Percentiles rank a stretch among this genome's conserved stretches.
These are phyloP conservation scores for Dolichotis patagonum DNA, from an alignment of 2,113 vertebrate species.

Conservation along the genomic window DNA sequence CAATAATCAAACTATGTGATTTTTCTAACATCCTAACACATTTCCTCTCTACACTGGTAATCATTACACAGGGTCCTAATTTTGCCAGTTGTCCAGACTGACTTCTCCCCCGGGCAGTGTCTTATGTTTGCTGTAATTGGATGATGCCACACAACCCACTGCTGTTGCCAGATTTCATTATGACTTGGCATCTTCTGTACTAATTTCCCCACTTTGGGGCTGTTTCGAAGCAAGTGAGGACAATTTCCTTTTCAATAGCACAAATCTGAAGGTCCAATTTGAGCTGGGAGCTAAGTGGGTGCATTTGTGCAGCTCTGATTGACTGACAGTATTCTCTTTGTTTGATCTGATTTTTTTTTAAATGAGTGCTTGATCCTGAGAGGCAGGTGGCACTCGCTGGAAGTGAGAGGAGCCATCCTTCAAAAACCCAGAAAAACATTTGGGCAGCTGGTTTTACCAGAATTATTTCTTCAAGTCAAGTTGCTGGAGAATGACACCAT, in stretches of 20 bases:
- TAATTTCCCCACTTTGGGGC: slow-evolving; percentile 77
- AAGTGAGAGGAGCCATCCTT: slow-evolving; percentile 69
- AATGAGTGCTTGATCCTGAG: slow-evolving; percentile 74
- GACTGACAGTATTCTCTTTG: slow-evolving; percentile 78
- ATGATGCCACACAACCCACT: slow-evolving; percentile 74
- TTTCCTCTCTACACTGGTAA: slow-evolving; percentile 55
- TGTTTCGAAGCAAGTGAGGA: slow-evolving; percentile 77
- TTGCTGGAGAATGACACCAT: neutral
- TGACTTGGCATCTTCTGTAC: slow-evolving; percentile 71
- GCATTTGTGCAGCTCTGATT: slow-evolving; percentile 73
- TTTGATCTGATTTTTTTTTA: slow-evolving; percentile 74
- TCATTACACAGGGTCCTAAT: slow-evolving; percentile 63
- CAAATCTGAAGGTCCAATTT: slow-evolving; percentile 75
- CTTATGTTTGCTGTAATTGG: slow-evolving; percentile 75
- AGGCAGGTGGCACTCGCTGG: slow-evolving; percentile 77
- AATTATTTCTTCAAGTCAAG: slow-evolving; percentile 15
- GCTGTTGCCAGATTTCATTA: slow-evolving; percentile 75
- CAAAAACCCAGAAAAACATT: slow-evolving; percentile 62
- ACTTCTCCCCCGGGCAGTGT: slow-evolving; percentile 60
- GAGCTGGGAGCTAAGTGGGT: slow-evolving; percentile 78
- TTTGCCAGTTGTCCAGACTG: slow-evolving; percentile 72
- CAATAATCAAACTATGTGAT: slow-evolving; percentile 48
- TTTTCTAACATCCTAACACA: slow-evolving; percentile 62
- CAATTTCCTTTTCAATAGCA: slow-evolving; percentile 82
- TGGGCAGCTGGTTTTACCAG: slow-evolving; percentile 65